Evolutionary conservation across 2,888 invertebrate genomes (phyloP), one percentile per base, ranked within the genome.

Genomic region (Biston betularia): DNA sequence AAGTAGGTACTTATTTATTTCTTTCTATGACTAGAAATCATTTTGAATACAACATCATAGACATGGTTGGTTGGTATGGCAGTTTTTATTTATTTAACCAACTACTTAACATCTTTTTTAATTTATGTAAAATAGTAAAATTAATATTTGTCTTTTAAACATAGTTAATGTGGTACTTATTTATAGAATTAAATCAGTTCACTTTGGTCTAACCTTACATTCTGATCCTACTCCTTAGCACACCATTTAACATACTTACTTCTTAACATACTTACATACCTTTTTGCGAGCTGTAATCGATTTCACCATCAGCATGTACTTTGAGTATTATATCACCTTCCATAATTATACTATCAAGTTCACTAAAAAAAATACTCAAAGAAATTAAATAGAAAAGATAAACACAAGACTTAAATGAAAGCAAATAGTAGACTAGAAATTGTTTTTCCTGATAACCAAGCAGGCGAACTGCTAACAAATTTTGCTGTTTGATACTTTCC

Each of bases 261-360:
- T 35, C 7, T 35, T 7, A 6, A 42, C n/a, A 33, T 50, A 50
- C 33, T 0, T 34, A 50, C 48, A 8, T 62, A 65, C 69, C 69
- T 69, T 63, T 63, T 49, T 60, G 59, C 6, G 65, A 52, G 49
- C 40, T 50, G 11, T 65, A 63, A 44, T 69, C 65, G 44, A 52
- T 70, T 59, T 71, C 75, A 59, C 71, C 75, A 67, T 72, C 75
- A n/a, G 73, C 70, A 63, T 75, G 71, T 35, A 75, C 73, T 65
- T 75, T 75, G 48, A 75, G 63, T 56, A 75, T 75, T 35, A 75
- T 71, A 48, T 75, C 75, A 35, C 73, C 75, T 66, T 75, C 75
- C 75, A 75, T 71, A 44, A 69, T 69, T 24, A 75, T 75, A 44
- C 73, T 70, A 49, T 75, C 73, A 68, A 75, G 65, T 11, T 75